Base-by-base conservation (phyloP, 2,113 vertebrate species). In the Dicentrarchus labrax region DNA sequence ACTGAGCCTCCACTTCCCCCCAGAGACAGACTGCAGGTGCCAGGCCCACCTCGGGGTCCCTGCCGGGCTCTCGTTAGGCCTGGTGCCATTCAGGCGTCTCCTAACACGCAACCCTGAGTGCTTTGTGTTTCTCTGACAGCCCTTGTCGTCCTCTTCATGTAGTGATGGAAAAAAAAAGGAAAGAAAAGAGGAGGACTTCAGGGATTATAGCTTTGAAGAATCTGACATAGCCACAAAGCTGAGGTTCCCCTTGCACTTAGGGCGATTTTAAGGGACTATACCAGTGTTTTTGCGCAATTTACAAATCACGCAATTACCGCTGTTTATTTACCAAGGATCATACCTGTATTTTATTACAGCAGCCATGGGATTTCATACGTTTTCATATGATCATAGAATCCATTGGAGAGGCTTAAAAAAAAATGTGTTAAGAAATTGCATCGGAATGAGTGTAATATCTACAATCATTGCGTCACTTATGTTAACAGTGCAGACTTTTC, bases 51-150 rank as follows among this genome's bases (percentile, higher is more conserved):
- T 90, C 85, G 21, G 84, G 86, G 88, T 88, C 89, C 92, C 92
- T 72, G 83, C 90, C 84, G 88, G 78, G 87, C 83, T 92, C 88
- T 92, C 84, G 80, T 92, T 92, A 93, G 83, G 79, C 84, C 78
- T 64, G 86, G 89, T 92, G 90, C 90, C 89, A 92, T 86, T 93
- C 92, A 93, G 89, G 77, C 87, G 86, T 84, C 86, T 83, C 82
- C 89, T 81, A 85, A 90, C 93, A 93, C 82, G 88, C 87, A 90
- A 94, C 66, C 80, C 88, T 22, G 82, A 88, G 80, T 60, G 81
- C 92, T 91, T 91, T 91, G 89, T 93, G 87, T 91, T 93, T 83
- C 90, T 90, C 91, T 82, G 91, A 90, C 85, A 70, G 84, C 77
- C 86, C 86, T 84, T 86, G 88, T 93, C 84, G 64, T 84, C 83